Base-by-base conservation (phyloP, 2,888 invertebrate species). In the Cartodere bifasciata region DNA sequence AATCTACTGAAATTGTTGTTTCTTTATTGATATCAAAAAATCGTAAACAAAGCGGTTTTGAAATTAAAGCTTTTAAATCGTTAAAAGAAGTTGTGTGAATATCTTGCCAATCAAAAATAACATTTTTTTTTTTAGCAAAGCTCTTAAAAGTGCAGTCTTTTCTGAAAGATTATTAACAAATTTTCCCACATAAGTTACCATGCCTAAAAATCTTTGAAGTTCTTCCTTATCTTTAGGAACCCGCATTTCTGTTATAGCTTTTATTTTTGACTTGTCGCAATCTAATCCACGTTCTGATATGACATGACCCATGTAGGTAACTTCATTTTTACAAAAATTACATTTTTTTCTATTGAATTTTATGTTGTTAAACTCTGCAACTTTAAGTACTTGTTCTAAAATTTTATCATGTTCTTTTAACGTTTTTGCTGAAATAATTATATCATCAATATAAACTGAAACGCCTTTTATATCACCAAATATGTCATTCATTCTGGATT, bases 401-500 rank as follows among this genome's bases (percentile, higher is more conserved):
- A 32, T 37, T 20, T 17, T 11, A 28, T 44, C 35, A 24, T 42
- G 43, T 13, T 44, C 33, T 28, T 40, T 37, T n/a, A 28, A 24
- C 5, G 39, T 33, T 6, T 29, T 29, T 1, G 39, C 46, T 20
- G 17, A 31, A 16, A 44, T 35, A 3, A 48, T 33, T 16, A 55
- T 29, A 34, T 55, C 52, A 43, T 56, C 52, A 33, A 53, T 50
- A 37, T 55, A 55, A 2, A 55, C 35, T 7, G 47, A 28, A 6
- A 53, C 46, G 4, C 50, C 47, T 10, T 45, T 41, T 16, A 55
- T 52, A 25, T 51, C 49, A 13, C 48, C 52, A 39, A 54, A 55
- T 13, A 47, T 41, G 13, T 36, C 38, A 14, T 43, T 39, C 37
- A 49, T 52, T 29, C 16, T 15, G 6, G 11, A 5, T 17, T 47